A percentile compares a stretch with the other conserved stretches of the same genome.
Conservation (phyloP, 2,888 invertebrate genomes). For the Fabriciana adippe region DNA sequence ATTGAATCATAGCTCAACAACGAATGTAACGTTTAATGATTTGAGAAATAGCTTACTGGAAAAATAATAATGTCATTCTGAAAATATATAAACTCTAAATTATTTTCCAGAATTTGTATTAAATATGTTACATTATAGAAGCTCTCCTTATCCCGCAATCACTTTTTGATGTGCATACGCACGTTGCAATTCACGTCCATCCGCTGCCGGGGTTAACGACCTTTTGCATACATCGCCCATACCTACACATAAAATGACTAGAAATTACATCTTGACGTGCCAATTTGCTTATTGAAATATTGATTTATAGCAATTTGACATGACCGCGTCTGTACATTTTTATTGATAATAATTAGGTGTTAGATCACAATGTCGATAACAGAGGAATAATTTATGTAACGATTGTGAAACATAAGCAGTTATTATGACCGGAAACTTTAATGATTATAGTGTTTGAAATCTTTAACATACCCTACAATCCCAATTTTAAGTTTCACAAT, state of each 20-base stretch:
- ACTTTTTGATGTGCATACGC: constrained; percentile 62
- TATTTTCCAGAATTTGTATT: background rate
- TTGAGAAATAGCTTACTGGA: background rate
- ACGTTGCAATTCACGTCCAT: constrained; percentile 55
- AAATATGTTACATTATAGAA: background rate
- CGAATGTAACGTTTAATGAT: background rate
- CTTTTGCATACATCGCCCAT: constrained; percentile 51
- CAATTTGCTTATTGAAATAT: constrained; percentile 44
- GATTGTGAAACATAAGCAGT: constrained; percentile 8
- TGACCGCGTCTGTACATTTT: constrained; percentile 19
- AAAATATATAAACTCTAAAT: background rate
- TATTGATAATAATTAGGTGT: constrained; percentile 26
- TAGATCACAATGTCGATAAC: constrained; percentile 12
- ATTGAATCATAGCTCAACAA: background rate
- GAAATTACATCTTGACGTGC: constrained; percentile 31
- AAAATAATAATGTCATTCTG: background rate
- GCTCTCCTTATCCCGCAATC: constrained; percentile 61
- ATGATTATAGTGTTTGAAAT: constrained; percentile 23
- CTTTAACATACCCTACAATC: background rate
- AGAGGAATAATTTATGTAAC: constrained; percentile 23
- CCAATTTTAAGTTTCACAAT: background rate
- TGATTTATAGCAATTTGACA: constrained; percentile 25
- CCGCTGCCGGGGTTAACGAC: constrained; percentile 68
- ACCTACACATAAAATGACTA: constrained; percentile 38
- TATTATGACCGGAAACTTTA: constrained; percentile 1